These are phyloP conservation scores for Ashinkailepas kermadecensis DNA, from an alignment of 2,888 invertebrate species.

Conservation along the genomic window DNA sequence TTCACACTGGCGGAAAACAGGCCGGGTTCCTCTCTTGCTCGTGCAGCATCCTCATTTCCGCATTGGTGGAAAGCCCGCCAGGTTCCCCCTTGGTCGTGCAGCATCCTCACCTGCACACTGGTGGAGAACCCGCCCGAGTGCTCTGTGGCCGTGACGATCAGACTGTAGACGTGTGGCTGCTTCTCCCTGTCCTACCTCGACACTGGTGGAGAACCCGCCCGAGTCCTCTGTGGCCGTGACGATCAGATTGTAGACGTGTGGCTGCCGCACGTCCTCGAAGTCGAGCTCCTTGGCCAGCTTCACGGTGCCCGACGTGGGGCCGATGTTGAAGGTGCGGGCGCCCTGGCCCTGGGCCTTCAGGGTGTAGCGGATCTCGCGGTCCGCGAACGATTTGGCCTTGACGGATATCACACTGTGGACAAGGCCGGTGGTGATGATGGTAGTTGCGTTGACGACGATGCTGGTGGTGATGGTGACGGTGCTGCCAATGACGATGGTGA, in stretches of 20 bases:
- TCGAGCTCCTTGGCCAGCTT: conserved; percentile 92
- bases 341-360: conserved; percentile 92
- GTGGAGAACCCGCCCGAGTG: conserved; percentile 89
- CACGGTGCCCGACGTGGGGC: conserved; percentile 87
- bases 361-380: conserved; percentile 91
- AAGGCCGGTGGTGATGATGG: not conserved
- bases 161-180: conserved; percentile 86
- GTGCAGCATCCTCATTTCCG: too few relatives aligned
- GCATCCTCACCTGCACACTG: too few relatives aligned
- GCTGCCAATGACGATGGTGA: too few relatives aligned
- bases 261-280: conserved; percentile 90
- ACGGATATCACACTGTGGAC: conserved; percentile 78
- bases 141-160: conserved; percentile 88
- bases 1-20: too few relatives aligned
- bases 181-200: conserved; percentile 81
- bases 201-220: conserved; percentile 91
- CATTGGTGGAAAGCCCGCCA: too few relatives aligned
- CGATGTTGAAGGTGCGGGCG: conserved; percentile 90
- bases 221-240: conserved; percentile 95
- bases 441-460: too few relatives aligned
- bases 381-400: conserved; percentile 94
- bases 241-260: conserved; percentile 81
- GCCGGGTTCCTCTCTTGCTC: too few relatives aligned
- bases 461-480: too few relatives aligned
- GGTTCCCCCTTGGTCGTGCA: too few relatives aligned